Evolutionary conservation across 1,140 invertebrate species (phyloP).

Genomic region (Carposina sasakii): DNA sequence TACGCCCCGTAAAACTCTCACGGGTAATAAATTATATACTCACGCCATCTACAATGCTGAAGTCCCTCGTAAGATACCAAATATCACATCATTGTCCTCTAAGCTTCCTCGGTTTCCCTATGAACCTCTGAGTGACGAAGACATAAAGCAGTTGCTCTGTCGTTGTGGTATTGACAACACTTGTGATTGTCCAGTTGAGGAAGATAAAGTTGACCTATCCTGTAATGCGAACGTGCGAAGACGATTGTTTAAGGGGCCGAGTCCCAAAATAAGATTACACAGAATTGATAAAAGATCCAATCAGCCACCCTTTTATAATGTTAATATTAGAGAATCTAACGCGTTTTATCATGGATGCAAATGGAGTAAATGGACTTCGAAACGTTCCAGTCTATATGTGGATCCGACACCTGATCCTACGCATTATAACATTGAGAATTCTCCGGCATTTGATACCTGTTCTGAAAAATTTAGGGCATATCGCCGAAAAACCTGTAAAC

Average conservation of each 20-base stretch:
- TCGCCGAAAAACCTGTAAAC: conserved; percentile 43
- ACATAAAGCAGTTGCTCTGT: conserved; percentile 42
- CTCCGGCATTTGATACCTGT: conserved; percentile 26
- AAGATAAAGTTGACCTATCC: conserved; percentile 20
- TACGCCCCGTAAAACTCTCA: conserved; percentile 23
- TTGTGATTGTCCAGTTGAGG: conserved; percentile 37
- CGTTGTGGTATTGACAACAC: conserved; percentile 34
- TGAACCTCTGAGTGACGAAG: conserved; percentile 34
- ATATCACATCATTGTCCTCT: conserved; percentile 38
- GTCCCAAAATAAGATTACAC: conserved; percentile 19
- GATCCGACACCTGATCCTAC: conserved; percentile 41
- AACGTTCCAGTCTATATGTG: conserved; percentile 16
- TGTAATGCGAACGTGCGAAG: conserved; percentile 40
- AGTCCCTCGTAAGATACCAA: conserved; percentile 30
- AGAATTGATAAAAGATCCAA: conserved; percentile 27
- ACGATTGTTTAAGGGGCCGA: conserved; percentile 40
- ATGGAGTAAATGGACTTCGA: conserved; percentile 50
- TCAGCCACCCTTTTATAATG: conserved; percentile 45
- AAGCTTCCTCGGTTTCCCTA: conserved; percentile 49
- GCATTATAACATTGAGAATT: conserved; percentile 36
- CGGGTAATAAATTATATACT: conserved; percentile 35
- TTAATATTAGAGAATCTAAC: conserved; percentile 34
- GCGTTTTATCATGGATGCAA: conserved; percentile 54
- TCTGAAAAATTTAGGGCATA: conserved; percentile 36
- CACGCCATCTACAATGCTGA: conserved; percentile 36